These are phyloP conservation scores for Babylonia areolata DNA, from an alignment of 1,140 invertebrate genomes.

Conservation along the genomic window DNA sequence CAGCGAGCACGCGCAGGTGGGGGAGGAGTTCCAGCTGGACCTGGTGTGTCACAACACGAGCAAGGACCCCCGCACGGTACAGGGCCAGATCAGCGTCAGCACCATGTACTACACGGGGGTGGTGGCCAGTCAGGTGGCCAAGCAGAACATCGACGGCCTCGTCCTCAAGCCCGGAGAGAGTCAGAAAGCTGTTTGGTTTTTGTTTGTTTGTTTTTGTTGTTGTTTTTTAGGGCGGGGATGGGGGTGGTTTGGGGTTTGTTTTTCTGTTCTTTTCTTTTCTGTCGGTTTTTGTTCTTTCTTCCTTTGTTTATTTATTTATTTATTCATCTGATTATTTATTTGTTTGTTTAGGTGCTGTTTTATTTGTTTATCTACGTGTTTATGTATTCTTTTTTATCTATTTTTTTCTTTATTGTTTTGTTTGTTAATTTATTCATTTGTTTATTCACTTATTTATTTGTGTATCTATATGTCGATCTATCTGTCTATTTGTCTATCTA, in stretches of 20 bases:
- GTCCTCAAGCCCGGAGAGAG: slow-evolving; percentile 74
- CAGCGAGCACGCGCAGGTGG: slow-evolving; percentile 83
- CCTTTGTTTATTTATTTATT: neutral
- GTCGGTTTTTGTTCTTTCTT: neutral
- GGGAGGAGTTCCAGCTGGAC: slow-evolving; percentile 82
- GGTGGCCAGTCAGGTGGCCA: slow-evolving; percentile 82
- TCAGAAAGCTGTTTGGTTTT: slow-evolving; percentile 7
- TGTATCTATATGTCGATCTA: too few relatives aligned
- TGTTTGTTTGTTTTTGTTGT: too few relatives aligned
- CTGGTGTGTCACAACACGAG: slow-evolving; percentile 83
- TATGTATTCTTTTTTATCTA: neutral
- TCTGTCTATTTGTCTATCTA: too few relatives aligned
- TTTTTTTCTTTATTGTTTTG: neutral
- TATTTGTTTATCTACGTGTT: neutral
- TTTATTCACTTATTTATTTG: too few relatives aligned
- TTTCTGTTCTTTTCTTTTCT: too few relatives aligned
- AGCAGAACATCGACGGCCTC: slow-evolving; percentile 80
- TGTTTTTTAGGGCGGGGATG: too few relatives aligned
- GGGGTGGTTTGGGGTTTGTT: too few relatives aligned
- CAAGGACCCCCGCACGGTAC: slow-evolving; percentile 80
- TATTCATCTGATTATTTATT: neutral
- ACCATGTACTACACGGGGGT: slow-evolving; percentile 89
- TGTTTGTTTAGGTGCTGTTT: neutral
- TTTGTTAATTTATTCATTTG: too few relatives aligned
- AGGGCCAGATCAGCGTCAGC: slow-evolving; percentile 81